These are phyloP conservation scores for Chouioia cunea DNA, from an alignment of 2,888 invertebrate species.

Conservation along the genomic window DNA sequence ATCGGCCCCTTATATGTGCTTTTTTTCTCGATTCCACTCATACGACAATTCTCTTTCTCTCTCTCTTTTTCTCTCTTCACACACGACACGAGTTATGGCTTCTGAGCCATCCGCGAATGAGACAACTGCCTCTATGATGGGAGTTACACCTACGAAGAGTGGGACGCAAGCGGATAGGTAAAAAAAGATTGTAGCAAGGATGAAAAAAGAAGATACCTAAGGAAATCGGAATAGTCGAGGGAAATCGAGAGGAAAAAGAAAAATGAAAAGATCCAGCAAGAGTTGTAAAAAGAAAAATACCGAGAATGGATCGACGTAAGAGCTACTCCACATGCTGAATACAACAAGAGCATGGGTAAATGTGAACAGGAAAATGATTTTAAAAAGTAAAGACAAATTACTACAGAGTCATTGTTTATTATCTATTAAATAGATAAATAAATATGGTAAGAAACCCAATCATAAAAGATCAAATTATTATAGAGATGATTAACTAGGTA, in stretches of 20 bases:
- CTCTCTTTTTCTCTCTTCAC: slow-evolving; percentile 20
- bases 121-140: slow-evolving; percentile 20
- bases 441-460: neutral
- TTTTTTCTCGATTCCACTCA: slow-evolving; percentile 39
- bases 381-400: too few relatives aligned
- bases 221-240: slow-evolving; percentile 31
- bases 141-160: slow-evolving; percentile 10
- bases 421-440: too few relatives aligned
- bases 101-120: slow-evolving; percentile 16
- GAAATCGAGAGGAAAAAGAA: slow-evolving; percentile 35
- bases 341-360: too few relatives aligned
- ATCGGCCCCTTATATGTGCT: slow-evolving; percentile 21
- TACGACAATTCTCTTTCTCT: slow-evolving; percentile 49
- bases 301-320: neutral
- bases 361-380: too few relatives aligned
- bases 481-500: too few relatives aligned
- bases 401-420: too few relatives aligned
- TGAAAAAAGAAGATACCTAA: neutral
- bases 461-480: too few relatives aligned
- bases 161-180: neutral
- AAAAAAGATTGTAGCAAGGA: slow-evolving; percentile 6
- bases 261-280: slow-evolving; percentile 16
- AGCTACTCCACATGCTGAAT: neutral
- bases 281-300: slow-evolving; percentile 20
- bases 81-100: slow-evolving; percentile 31